A percentile compares a stretch with the other conserved stretches of the same genome.
These are phyloP conservation scores for Lordiphosa stackelbergi DNA, from an alignment of 1,140 invertebrate species.

Conservation along the genomic window DNA sequence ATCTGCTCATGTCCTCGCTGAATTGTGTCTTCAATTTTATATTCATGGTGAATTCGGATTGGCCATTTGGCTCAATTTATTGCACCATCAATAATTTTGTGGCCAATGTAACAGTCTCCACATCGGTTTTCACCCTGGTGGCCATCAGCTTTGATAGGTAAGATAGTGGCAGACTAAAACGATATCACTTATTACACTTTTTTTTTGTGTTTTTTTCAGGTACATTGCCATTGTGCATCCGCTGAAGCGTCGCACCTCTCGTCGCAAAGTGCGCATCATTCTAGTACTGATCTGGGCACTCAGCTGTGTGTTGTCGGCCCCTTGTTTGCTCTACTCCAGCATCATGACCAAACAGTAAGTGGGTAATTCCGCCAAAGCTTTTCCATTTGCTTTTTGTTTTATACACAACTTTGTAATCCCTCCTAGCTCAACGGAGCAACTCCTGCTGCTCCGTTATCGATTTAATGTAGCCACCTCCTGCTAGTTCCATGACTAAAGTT, in stretches of 20 bases:
- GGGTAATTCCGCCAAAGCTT: constrained; percentile 24
- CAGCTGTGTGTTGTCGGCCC: constrained; percentile 86
- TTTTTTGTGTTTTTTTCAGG: constrained; percentile 79
- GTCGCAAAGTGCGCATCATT: constrained; percentile 85
- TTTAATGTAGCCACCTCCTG: constrained; percentile 21
- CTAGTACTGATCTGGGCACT: constrained; percentile 89
- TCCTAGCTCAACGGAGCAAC: constrained; percentile 17
- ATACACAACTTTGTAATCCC: constrained; percentile 58
- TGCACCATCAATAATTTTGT: constrained; percentile 94
- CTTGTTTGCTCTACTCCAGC: constrained; percentile 89
- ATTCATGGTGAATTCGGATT: constrained; percentile 90
- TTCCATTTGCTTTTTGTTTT: constrained; percentile 15
- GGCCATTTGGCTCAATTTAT: constrained; percentile 91
- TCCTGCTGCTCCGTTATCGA: constrained; percentile 29
- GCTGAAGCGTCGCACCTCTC: constrained; percentile 89
- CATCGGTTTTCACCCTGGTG: constrained; percentile 93
- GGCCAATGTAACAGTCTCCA: constrained; percentile 90
- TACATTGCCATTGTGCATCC: constrained; percentile 95
- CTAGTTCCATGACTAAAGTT: constrained; percentile 10
- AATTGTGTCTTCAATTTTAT: constrained; percentile 96
- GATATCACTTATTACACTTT: constrained; percentile 15
- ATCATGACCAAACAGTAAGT: constrained; percentile 85
- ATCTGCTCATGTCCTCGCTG: constrained; percentile 92
- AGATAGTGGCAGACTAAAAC: constrained; percentile 49
- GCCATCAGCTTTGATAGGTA: constrained; percentile 90